Base-by-base conservation (phyloP, 2,113 vertebrate genomes). In the Chlamydotis undulata region DNA sequence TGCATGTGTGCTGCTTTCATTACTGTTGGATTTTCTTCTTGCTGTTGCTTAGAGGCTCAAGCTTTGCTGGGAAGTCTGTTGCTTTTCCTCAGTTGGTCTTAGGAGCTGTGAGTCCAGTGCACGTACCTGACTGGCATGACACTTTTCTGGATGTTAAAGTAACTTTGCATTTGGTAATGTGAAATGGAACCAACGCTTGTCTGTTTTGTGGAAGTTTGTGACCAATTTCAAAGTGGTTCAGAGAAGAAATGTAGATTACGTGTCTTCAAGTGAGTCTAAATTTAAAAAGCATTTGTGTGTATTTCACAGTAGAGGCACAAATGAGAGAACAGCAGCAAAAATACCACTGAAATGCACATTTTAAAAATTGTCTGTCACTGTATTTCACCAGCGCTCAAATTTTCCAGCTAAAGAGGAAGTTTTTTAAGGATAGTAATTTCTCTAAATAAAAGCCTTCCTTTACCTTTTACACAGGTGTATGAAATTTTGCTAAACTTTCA, bases 1-100 rank as follows among this genome's bases (percentile, higher is more conserved):
- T 96, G 96, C 94, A 96, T 96, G 96, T 73, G n/a, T 57, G 53
- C 91, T 94, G 70, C 83, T 84, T 87, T 87, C 8, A 2, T 90
- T 95, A 55, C 82, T 9, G 1, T 47, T 86, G 93, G 88, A 65
- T 79, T 94, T 89, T 87, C 86, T 89, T 61, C 87, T 76, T 87
- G 59, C 83, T 87, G 59, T 95, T 93, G 91, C 93, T 68, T 57
- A 43, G 49, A 85, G 78, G 85, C 89, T 89, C 81, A 33, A 83
- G 76, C 93, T 91, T 37, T 83, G 45, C 87, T 92, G 73, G 41
- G 55, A 83, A 61, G 47, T 75, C 57, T 74, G 86, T 87, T 83
- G 76, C 79, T 95, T 88, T 88, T 90, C 59, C 53, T 56, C 64
- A 67, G 56, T 60, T 70, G 70, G 50, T 26, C 11, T 35, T 12